Evolutionary conservation across 2,113 vertebrate genomes (phyloP).

Genomic region (Peucedramus taeniatus): DNA sequence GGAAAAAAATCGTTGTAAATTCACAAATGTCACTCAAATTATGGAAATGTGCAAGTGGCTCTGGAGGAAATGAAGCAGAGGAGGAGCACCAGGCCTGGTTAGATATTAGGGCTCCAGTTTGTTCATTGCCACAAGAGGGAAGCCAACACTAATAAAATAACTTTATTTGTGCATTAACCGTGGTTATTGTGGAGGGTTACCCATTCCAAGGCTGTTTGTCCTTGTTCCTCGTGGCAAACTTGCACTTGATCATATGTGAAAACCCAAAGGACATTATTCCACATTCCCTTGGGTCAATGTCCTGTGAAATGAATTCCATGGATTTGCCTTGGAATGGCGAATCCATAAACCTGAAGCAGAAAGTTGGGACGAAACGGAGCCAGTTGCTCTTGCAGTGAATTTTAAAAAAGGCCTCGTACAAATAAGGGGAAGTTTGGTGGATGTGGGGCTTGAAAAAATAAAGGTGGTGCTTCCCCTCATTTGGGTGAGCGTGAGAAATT

Average conservation of each 20-base stretch:
- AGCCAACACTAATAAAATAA: constrained; percentile 26
- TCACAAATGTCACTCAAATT: neutral
- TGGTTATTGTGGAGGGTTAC: neutral
- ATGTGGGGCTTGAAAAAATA: neutral
- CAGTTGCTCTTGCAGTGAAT: neutral
- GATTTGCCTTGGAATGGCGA: constrained; percentile 23
- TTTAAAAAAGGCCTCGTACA: neutral
- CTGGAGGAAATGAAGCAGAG: neutral
- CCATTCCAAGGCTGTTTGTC: neutral
- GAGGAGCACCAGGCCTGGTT: neutral
- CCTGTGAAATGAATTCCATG: constrained; percentile 27
- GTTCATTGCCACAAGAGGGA: constrained; percentile 43
- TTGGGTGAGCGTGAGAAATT: constrained; percentile 40
- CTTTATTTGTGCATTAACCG: neutral
- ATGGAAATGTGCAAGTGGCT: neutral
- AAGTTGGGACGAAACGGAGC: neutral
- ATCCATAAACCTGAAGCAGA: neutral
- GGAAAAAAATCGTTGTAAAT: neutral
- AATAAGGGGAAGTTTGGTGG: neutral
- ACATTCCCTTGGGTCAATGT: constrained; percentile 34
- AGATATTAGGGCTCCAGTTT: neutral
- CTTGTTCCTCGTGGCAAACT: neutral
- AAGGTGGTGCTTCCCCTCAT: constrained; percentile 3
- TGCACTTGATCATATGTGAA: neutral
- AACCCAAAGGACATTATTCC: neutral